Base-by-base conservation (phyloP, 2,888 invertebrate genomes). In the Fragum whitleyi region DNA sequence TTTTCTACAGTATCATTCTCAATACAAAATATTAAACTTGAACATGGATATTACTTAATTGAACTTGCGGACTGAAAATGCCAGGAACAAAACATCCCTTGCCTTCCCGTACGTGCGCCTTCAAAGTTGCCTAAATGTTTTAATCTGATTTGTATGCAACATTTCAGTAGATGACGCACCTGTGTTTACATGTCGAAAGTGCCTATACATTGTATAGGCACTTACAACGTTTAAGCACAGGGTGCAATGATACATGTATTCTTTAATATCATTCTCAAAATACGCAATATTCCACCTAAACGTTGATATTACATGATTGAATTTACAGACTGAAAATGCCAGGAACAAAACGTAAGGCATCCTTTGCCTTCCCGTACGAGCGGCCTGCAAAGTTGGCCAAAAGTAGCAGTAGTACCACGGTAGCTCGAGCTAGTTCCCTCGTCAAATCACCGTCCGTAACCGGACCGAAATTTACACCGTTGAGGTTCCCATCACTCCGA, bases 261-360 rank as follows among this genome's bases (percentile, higher is more conserved):
- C n/a, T n/a, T n/a, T n/a, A n/a, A n/a, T n/a, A n/a, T n/a, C n/a
- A n/a, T n/a, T n/a, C n/a, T n/a, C n/a, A n/a, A n/a, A n/a, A n/a
- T n/a, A n/a, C n/a, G n/a, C n/a, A n/a, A n/a, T n/a, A n/a, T n/a
- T n/a, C n/a, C n/a, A n/a, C n/a, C n/a, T n/a, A n/a, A n/a, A n/a
- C n/a, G n/a, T n/a, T n/a, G n/a, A n/a, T n/a, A n/a, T n/a, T n/a
- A n/a, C n/a, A 9, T 36, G 9, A 36, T 36, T 36, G 32, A 36
- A 3, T 36, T 65, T 36, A 42, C 42, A 65, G 39, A 65, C 11
- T 36, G 21, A 62, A 1, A 19, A 71, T 71, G 71, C 71, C 86
- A 36, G 65, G 65, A 21, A 65, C 65, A 26, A 90, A 90, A 72
- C 76, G 90, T 9, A 88, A 87, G 65, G 86, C 89, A 7, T 89